Conservation (phyloP, 2,888 invertebrate genomes). For the Tortricodes alternella region DNA sequence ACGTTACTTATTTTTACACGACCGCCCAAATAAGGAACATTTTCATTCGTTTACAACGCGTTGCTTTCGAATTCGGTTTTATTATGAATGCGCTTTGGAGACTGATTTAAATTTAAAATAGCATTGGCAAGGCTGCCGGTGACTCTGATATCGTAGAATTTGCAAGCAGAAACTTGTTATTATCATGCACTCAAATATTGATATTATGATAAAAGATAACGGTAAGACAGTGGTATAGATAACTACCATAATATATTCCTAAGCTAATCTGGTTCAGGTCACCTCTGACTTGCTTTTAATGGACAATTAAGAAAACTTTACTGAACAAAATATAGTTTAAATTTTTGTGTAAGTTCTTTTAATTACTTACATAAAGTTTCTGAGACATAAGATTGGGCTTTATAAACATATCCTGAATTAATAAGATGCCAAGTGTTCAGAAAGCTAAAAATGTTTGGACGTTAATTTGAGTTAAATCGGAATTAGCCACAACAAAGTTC, state of each 20-base stretch:
- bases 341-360: too few species aligned
- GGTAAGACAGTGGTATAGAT: conserved; percentile 20
- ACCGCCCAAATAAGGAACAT: background rate
- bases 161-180: conserved; percentile 21
- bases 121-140: conserved; percentile 1
- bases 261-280: background rate
- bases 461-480: background rate
- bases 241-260: conserved; percentile 9
- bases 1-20: too few species aligned
- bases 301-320: background rate
- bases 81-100: conserved; percentile 3
- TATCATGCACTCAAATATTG: conserved; percentile 29
- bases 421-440: background rate
- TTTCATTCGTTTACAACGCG: background rate
- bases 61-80: background rate
- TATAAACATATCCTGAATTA: too few species aligned
- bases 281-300: background rate
- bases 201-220: conserved; percentile 29
- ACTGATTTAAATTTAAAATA: conserved; percentile 24
- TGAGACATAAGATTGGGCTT: too few species aligned
- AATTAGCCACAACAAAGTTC: conserved; percentile 7
- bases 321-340: background rate
- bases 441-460: background rate
- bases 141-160: conserved; percentile 13
- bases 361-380: too few species aligned